These are phyloP conservation scores for Oryzias dopingdopingensis DNA, from an alignment of 2,797 vertebrate genomes.

Conservation along the genomic window DNA sequence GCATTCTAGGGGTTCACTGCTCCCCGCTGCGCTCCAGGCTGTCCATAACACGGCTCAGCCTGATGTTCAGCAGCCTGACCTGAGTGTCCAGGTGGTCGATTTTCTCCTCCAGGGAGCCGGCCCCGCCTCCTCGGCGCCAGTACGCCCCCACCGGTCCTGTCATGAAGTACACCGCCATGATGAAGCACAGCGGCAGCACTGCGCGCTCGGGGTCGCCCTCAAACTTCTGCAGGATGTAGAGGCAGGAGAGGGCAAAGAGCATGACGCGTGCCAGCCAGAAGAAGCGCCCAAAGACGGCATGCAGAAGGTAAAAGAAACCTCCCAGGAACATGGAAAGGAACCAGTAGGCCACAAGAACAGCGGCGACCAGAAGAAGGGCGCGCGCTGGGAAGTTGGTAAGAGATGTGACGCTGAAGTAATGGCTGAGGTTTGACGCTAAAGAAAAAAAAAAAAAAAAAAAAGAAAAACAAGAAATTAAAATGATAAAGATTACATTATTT, in stretches of 20 bases:
- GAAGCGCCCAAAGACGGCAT: slow-evolving; percentile 88
- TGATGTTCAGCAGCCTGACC: slow-evolving; percentile 93
- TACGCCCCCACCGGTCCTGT: slow-evolving; percentile 90
- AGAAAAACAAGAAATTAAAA: not conserved
- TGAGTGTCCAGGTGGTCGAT: slow-evolving; percentile 95
- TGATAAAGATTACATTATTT: not conserved
- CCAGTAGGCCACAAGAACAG: slow-evolving; percentile 90
- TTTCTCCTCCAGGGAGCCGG: slow-evolving; percentile 89
- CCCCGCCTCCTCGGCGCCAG: slow-evolving; percentile 82
- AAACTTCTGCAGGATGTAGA: slow-evolving; percentile 96
- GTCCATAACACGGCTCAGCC: slow-evolving; percentile 91
- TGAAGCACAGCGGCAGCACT: slow-evolving; percentile 89
- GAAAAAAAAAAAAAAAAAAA: not conserved
- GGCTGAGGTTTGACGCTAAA: slow-evolving; percentile 82
- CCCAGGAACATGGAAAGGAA: slow-evolving; percentile 90
- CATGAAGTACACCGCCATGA: slow-evolving; percentile 95
- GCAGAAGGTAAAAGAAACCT: slow-evolving; percentile 89
- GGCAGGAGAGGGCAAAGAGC: slow-evolving; percentile 91
- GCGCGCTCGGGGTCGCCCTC: slow-evolving; percentile 92
- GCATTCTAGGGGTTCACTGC: slow-evolving; percentile 70
- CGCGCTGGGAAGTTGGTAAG: slow-evolving; percentile 88
- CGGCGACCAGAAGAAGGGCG: slow-evolving; percentile 83
- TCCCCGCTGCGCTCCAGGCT: slow-evolving; percentile 83
- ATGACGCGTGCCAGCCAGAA: slow-evolving; percentile 89
- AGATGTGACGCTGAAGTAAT: slow-evolving; percentile 89